Evolutionary conservation across 2,113 vertebrate species (phyloP).

Genomic region (Hucho hucho): DNA sequence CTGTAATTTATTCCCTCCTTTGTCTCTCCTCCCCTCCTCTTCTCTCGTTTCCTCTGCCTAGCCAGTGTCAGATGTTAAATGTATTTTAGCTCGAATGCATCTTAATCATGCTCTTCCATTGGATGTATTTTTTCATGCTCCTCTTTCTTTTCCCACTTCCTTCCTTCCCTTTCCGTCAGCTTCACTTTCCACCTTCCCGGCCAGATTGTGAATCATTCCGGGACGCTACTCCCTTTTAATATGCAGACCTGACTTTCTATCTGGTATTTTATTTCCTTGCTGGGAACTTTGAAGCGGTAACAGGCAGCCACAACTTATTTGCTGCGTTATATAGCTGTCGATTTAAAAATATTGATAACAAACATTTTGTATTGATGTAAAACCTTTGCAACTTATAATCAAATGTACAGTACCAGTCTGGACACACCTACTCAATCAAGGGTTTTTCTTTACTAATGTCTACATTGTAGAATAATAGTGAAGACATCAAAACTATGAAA

Average conservation of each 20-base stretch:
- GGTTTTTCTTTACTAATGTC: no score
- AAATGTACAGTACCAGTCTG: not conserved
- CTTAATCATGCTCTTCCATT: conserved; percentile 57
- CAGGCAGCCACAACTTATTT: not conserved
- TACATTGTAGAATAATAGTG: no score
- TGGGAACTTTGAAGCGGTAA: conserved; percentile 13
- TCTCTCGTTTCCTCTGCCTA: conserved; percentile 6
- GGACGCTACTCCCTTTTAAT: conserved; percentile 70
- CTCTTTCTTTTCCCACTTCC: conserved; percentile 34
- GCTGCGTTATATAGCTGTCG: not conserved
- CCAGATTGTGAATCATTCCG: conserved; percentile 55
- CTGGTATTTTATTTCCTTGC: conserved; percentile 39
- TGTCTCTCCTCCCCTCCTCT: not conserved
- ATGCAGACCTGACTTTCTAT: conserved; percentile 69
- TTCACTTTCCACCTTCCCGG: conserved; percentile 59
- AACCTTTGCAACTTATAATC: not conserved
- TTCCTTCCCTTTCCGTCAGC: conserved; percentile 25
- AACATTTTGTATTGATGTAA: not conserved
- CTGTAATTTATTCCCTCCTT: conserved; percentile 38
- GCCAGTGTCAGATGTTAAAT: conserved; percentile 48
- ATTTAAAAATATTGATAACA: not conserved
- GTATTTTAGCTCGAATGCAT: conserved; percentile 54
- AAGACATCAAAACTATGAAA: no score
- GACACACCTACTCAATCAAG: no score
- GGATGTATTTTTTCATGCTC: conserved; percentile 9